Conservation (phyloP, 2,888 invertebrate genomes). For the Synergus umbraculus region DNA sequence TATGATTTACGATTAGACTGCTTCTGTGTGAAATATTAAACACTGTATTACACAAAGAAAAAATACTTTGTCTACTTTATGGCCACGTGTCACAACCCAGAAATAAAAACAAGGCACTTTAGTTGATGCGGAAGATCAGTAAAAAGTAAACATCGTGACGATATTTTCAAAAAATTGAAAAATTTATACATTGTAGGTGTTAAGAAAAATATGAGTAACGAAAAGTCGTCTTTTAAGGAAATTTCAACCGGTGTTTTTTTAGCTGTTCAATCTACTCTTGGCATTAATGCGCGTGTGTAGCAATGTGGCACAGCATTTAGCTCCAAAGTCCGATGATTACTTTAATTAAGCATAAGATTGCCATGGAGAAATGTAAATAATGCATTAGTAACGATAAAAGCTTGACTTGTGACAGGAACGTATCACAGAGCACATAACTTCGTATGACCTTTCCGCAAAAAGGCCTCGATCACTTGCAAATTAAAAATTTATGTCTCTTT, state of each 20-base stretch:
- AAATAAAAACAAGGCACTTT: not conserved
- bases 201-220: not conserved
- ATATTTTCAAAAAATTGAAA: not conserved
- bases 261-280: slow-evolving; percentile 19
- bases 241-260: not conserved
- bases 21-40: slow-evolving; percentile 36
- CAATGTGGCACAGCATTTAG: slow-evolving; percentile 47
- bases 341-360: slow-evolving; percentile 67
- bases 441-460: slow-evolving; percentile 52
- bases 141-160: not conserved
- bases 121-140: not conserved
- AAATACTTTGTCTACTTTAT: slow-evolving; percentile 13
- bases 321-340: slow-evolving; percentile 66
- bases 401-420: slow-evolving; percentile 46
- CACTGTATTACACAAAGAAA: slow-evolving; percentile 19
- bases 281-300: slow-evolving; percentile 8
- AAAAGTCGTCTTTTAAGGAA: slow-evolving; percentile 8
- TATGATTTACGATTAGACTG: not conserved
- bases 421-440: slow-evolving; percentile 52
- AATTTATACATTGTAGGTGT: not conserved
- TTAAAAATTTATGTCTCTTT: slow-evolving; percentile 6
- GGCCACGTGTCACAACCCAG: not conserved
- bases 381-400: slow-evolving; percentile 55
- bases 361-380: slow-evolving; percentile 60
- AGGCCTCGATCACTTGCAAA: slow-evolving; percentile 1